Conservation (phyloP, 2,797 vertebrate genomes). For the Margarornis squamiger region DNA sequence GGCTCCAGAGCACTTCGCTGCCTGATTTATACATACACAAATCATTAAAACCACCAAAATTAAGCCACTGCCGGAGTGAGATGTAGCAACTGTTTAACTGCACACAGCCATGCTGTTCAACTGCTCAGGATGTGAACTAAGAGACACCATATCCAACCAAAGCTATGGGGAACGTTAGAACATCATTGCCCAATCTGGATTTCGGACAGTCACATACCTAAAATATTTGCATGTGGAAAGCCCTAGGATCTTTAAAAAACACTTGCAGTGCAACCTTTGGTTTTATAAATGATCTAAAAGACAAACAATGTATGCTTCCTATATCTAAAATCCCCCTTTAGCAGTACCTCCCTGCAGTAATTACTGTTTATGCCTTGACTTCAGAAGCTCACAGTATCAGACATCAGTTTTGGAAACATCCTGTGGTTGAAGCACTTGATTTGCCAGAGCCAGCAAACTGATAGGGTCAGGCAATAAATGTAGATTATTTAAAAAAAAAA, state of each 20-base stretch:
- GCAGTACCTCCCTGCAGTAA: slow-evolving; percentile 54
- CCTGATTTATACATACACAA: slow-evolving; percentile 27
- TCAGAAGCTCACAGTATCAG: slow-evolving; percentile 60
- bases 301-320: background rate
- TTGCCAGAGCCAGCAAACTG: slow-evolving; percentile 38
- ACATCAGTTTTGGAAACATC: slow-evolving; percentile 67
- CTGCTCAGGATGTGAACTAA: background rate
- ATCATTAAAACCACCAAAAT: slow-evolving; percentile 60
- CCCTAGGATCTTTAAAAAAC: background rate
- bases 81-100: slow-evolving; percentile 35
- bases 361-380: slow-evolving; percentile 63
- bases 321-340: slow-evolving; percentile 13
- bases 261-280: background rate
- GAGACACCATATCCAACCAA: background rate
- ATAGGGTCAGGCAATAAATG: slow-evolving; percentile 26
- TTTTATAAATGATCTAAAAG: slow-evolving; percentile 1
- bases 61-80: slow-evolving; percentile 19
- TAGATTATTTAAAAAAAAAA: background rate
- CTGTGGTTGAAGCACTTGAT: slow-evolving; percentile 46
- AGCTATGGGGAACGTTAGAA: background rate
- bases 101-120: background rate
- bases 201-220: background rate
- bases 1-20: slow-evolving; percentile 39
- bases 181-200: slow-evolving; percentile 12
- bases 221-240: slow-evolving; percentile 9